Conservation (phyloP, 1,140 invertebrate species). For the Atta colombica region DNA sequence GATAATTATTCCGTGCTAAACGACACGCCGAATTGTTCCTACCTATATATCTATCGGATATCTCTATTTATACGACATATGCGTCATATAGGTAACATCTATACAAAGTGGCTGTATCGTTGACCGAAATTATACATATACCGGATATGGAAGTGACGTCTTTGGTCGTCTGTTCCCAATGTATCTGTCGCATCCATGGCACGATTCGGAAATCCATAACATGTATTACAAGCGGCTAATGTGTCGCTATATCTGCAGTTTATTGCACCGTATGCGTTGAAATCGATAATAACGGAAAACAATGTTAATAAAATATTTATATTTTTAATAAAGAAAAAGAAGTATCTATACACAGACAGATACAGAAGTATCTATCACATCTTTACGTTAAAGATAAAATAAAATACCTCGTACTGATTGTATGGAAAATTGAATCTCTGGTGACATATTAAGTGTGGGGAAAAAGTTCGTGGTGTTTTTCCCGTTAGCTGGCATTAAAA, state of each 20-base stretch:
- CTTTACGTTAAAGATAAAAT: neutral
- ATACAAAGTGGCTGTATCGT: conserved; percentile 20
- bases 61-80: conserved; percentile 1
- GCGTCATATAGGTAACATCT: neutral
- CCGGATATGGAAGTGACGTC: conserved; percentile 48
- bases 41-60: neutral
- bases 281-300: neutral
- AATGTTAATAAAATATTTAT: neutral
- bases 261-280: conserved; percentile 16
- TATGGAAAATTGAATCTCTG: no score
- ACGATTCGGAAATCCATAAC: conserved; percentile 51
- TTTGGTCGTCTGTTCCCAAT: conserved; percentile 27
- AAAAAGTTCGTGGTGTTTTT: no score
- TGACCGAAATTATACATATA: conserved; percentile 34
- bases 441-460: no score
- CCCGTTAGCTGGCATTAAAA: no score
- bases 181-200: conserved; percentile 34
- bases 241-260: neutral
- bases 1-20: conserved; percentile 28
- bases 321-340: neutral
- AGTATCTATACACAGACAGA: neutral
- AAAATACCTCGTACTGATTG: neutral
- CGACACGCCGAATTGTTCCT: conserved; percentile 32
- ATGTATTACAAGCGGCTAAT: conserved; percentile 19
- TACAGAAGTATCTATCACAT: neutral